Percentiles rank a stretch among this genome's conserved stretches.
These are phyloP conservation scores for Melanotaenia maccullochi DNA, from an alignment of 2,797 vertebrate genomes.

Conservation along the genomic window DNA sequence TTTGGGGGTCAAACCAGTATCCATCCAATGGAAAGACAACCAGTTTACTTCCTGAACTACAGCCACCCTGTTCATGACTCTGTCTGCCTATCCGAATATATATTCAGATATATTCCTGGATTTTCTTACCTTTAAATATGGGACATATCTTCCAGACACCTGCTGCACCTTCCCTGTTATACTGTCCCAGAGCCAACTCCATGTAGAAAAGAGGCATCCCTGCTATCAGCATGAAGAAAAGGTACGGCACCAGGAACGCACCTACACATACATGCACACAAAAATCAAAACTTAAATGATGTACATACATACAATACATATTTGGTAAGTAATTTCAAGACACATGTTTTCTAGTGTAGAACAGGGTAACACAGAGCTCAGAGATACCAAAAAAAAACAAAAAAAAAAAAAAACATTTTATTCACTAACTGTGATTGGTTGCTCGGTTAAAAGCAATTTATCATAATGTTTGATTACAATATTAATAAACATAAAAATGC, in stretches of 20 bases:
- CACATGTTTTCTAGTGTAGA: background rate
- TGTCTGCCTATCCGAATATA: background rate
- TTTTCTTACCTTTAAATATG: constrained; percentile 88
- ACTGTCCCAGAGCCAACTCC: constrained; percentile 92
- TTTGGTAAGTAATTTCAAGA: background rate
- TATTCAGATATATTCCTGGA: background rate
- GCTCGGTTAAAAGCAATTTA: background rate
- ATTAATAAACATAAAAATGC: background rate
- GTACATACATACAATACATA: background rate
- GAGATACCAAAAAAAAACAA: background rate
- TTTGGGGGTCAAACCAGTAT: background rate
- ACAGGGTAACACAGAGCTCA: background rate
- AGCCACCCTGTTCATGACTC: background rate
- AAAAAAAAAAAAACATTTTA: background rate
- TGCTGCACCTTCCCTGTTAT: constrained; percentile 90
- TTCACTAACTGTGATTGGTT: background rate
- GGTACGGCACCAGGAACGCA: constrained; percentile 91
- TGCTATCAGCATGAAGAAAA: constrained; percentile 93
- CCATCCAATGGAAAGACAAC: background rate
- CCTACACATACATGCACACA: constrained; percentile 72
- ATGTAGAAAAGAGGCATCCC: constrained; percentile 95
- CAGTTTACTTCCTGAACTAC: background rate
- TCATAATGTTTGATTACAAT: background rate
- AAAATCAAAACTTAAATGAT: background rate
- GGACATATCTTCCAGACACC: constrained; percentile 95